Evolutionary conservation across 1,140 invertebrate species (phyloP).

Genomic region (Tetramorium alpestre): DNA sequence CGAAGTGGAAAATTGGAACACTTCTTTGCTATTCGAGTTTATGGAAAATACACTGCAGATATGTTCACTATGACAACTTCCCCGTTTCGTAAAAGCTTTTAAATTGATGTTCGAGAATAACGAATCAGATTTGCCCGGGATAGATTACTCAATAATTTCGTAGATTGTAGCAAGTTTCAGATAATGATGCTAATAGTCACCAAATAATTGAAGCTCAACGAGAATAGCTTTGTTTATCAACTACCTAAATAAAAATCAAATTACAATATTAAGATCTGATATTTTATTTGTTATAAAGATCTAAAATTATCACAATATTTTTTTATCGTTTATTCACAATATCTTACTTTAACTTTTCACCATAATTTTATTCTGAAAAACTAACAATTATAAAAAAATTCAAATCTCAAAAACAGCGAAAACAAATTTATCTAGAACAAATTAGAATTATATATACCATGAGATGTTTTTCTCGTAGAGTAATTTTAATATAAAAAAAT

Average conservation of each 20-base stretch:
- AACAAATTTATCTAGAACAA: neutral
- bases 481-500: neutral
- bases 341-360: neutral
- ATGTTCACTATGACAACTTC: conserved; percentile 43
- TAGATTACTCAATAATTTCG: neutral
- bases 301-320: neutral
- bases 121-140: neutral
- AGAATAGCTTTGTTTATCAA: neutral
- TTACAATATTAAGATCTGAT: neutral
- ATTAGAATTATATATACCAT: neutral
- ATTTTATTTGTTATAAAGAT: neutral
- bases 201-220: neutral
- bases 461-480: neutral
- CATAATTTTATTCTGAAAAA: neutral
- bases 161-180: neutral
- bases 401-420: neutral
- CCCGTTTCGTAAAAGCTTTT: neutral
- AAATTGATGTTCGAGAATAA: neutral
- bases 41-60: conserved; percentile 45
- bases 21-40: conserved; percentile 52
- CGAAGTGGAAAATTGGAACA: conserved; percentile 61
- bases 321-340: neutral
- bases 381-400: neutral
- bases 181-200: neutral
- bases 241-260: neutral